phyloP scores from a whole-genome alignment of 1,140 invertebrate genomes.

The Bradysia coprophila region DNA sequence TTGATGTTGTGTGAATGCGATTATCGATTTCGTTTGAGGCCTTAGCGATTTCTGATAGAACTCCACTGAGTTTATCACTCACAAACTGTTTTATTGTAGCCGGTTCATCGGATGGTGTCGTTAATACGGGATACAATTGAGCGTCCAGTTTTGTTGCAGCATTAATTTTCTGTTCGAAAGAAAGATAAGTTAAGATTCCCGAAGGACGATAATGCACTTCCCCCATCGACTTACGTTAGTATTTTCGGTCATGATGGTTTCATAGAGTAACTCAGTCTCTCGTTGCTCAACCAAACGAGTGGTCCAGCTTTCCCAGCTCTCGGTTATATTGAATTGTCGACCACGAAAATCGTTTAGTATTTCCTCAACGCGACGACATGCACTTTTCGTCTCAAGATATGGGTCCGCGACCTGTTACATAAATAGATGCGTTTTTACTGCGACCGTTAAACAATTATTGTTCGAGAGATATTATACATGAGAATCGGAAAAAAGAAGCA shows the following conservation, averaged over 20 bases:
- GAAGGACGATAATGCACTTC: too few relatives aligned
- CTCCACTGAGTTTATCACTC: conserved; percentile 29
- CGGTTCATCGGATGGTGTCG: conserved; percentile 35
- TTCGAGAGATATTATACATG: too few relatives aligned
- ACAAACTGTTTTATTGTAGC: conserved; percentile 32
- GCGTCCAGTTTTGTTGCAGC: conserved; percentile 54
- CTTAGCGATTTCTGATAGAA: conserved; percentile 48
- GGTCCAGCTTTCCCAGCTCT: conserved; percentile 50
- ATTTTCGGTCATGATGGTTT: conserved; percentile 53
- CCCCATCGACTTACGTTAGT: conserved; percentile 39
- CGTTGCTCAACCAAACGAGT: conserved; percentile 39
- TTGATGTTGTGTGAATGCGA: conserved; percentile 36
- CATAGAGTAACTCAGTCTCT: conserved; percentile 43
- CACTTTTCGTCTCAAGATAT: conserved; percentile 49
- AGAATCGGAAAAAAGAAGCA: too few relatives aligned
- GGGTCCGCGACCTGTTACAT: conserved; percentile 46
- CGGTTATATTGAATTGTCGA: conserved; percentile 41
- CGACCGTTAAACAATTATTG: too few relatives aligned
- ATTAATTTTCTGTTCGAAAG: conserved; percentile 40
- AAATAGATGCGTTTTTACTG: too few relatives aligned
- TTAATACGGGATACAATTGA: conserved; percentile 60
- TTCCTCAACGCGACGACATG: conserved; percentile 46
- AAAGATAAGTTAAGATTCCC: conserved; percentile 1
- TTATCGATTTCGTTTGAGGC: conserved; percentile 50
- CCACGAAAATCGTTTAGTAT: conserved; percentile 48